phyloP scores from a whole-genome alignment of 2,113 vertebrate genomes.

The Eurystomus gularis region DNA sequence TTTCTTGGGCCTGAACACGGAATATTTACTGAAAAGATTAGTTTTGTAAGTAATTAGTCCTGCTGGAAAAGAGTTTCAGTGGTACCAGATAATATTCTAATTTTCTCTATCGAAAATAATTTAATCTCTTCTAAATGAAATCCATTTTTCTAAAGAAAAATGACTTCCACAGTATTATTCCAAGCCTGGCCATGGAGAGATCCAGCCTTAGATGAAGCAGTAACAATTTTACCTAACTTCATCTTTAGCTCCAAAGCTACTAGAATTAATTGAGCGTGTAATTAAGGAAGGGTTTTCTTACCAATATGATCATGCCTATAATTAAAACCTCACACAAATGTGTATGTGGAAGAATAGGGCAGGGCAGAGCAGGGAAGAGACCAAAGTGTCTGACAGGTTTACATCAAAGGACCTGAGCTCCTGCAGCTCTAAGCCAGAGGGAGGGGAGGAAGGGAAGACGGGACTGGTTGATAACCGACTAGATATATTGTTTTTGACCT shows the following conservation, averaged over 20 bases:
- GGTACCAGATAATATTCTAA: neutral
- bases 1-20: neutral
- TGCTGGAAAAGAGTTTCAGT: conserved; percentile 7
- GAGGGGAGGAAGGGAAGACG: conserved; percentile 30
- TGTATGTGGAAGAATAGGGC: conserved; percentile 21
- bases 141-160: conserved; percentile 36
- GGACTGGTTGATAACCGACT: conserved; percentile 18
- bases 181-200: neutral
- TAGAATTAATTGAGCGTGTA: conserved; percentile 56
- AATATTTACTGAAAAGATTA: conserved; percentile 26
- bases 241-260: conserved; percentile 20
- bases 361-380: conserved; percentile 18
- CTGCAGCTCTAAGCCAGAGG: conserved; percentile 40
- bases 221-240: conserved; percentile 44
- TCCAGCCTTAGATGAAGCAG: conserved; percentile 22
- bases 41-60: neutral
- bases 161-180: neutral
- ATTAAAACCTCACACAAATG: conserved; percentile 63
- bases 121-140: conserved; percentile 46
- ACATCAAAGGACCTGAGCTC: conserved; percentile 52
- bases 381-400: conserved; percentile 49
- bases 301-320: conserved; percentile 48
- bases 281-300: conserved; percentile 64
- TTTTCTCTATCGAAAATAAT: conserved; percentile 25
- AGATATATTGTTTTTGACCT: conserved; percentile 45